A percentile compares a stretch with the other conserved stretches of the same genome.
These are phyloP conservation scores for Carassius gibelio DNA, from an alignment of 2,113 vertebrate genomes.

Conservation along the genomic window DNA sequence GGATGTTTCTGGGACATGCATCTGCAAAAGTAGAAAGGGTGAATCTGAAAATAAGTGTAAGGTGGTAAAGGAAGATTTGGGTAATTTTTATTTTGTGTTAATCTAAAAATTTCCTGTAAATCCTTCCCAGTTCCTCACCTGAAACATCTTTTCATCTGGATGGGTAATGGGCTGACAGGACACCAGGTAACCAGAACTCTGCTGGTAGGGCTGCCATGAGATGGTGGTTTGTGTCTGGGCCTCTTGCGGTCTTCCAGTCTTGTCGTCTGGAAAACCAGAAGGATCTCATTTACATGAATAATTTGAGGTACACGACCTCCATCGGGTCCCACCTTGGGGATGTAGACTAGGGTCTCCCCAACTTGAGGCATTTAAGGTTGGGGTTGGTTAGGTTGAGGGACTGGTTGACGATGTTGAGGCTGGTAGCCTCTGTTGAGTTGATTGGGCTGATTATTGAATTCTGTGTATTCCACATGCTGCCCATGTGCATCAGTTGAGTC, in stretches of 20 bases:
- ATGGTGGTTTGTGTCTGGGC: conserved; percentile 90
- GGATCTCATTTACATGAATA: conserved; percentile 75
- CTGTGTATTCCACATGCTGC: conserved; percentile 84
- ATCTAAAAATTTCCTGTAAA: not conserved
- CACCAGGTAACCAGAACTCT: conserved; percentile 88
- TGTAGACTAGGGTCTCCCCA: conserved; percentile 70
- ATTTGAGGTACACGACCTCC: conserved; percentile 70
- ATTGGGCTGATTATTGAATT: conserved; percentile 74
- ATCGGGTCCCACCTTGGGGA: conserved; percentile 72
- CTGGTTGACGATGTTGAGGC: not conserved
- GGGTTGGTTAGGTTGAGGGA: not conserved
- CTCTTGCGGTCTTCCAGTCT: conserved; percentile 81
- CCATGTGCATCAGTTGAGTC: conserved; percentile 74
- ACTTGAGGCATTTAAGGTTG: conserved; percentile 62
- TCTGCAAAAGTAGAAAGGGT: conserved; percentile 68
- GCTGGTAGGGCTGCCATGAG: conserved; percentile 86
- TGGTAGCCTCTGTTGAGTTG: conserved; percentile 27
- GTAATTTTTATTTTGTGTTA: not conserved
- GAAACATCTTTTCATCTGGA: conserved; percentile 81
- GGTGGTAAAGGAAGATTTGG: not conserved
- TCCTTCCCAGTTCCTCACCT: conserved; percentile 75
- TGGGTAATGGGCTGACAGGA: conserved; percentile 85
- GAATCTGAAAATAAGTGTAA: too few species aligned
- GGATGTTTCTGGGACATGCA: conserved; percentile 85
- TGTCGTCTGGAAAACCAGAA: conserved; percentile 77